phyloP scores from a whole-genome alignment of 1,140 invertebrate species.

The Acromyrmex echinatior region DNA sequence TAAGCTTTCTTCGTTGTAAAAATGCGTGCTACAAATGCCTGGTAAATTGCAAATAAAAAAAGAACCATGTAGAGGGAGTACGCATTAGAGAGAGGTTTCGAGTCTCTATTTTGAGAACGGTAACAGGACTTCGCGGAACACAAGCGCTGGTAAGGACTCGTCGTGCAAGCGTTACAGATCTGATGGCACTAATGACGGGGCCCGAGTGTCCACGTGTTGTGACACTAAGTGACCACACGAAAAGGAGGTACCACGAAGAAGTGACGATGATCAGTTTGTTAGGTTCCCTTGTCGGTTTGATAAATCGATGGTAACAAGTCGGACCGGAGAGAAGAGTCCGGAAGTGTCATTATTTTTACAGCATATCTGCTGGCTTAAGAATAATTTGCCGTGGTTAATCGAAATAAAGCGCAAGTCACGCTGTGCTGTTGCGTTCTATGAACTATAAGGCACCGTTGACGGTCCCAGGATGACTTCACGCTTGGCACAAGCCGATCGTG shows the following conservation, averaged over 20 bases:
- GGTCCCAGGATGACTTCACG: slow-evolving; percentile 50
- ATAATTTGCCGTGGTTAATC: slow-evolving; percentile 59
- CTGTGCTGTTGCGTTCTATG: slow-evolving; percentile 53
- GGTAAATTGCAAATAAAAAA: background rate
- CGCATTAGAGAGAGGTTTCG: slow-evolving; percentile 47
- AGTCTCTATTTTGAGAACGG: slow-evolving; percentile 71
- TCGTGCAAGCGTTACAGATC: slow-evolving; percentile 80
- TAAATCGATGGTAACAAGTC: slow-evolving; percentile 59
- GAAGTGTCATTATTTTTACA: slow-evolving; percentile 59
- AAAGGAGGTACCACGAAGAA: slow-evolving; percentile 66
- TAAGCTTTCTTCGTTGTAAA: background rate
- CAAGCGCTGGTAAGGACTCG: slow-evolving; percentile 64
- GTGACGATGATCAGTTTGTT: slow-evolving; percentile 70
- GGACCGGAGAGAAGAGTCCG: slow-evolving; percentile 19
- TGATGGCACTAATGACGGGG: slow-evolving; percentile 76
- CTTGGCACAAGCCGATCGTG: slow-evolving; percentile 67
- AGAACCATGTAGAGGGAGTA: slow-evolving; percentile 6
- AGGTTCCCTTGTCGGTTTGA: slow-evolving; percentile 70
- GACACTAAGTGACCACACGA: slow-evolving; percentile 76
- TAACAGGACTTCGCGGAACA: slow-evolving; percentile 71
- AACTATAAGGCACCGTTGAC: slow-evolving; percentile 47
- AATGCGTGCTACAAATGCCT: background rate
- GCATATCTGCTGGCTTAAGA: slow-evolving; percentile 5
- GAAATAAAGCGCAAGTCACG: slow-evolving; percentile 55
- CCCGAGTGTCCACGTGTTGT: slow-evolving; percentile 68